Conservation (phyloP, 2,113 vertebrate species). For the Pyxicephalus adspersus region DNA sequence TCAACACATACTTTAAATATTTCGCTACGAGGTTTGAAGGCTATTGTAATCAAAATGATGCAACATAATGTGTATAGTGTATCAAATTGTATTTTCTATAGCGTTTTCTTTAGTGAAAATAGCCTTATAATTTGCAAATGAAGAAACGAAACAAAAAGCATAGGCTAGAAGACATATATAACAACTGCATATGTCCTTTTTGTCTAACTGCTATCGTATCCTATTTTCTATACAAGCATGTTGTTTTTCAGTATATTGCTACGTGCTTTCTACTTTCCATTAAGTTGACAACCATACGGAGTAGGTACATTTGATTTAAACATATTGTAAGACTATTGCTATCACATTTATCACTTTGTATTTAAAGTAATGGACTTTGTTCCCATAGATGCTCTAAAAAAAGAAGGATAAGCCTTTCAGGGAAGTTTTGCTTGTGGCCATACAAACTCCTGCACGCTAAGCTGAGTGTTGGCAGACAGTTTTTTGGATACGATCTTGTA, state of each 20-base stretch:
- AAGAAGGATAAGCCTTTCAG: slow-evolving; percentile 16
- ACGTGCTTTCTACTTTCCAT: background rate
- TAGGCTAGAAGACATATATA: background rate
- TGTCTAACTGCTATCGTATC: background rate
- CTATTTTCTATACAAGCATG: background rate
- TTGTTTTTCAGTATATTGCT: background rate
- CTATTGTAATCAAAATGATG: no score
- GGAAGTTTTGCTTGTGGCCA: slow-evolving; percentile 46
- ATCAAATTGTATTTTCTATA: no score
- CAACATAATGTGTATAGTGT: no score
- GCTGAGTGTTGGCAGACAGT: slow-evolving; percentile 55
- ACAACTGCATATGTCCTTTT: background rate
- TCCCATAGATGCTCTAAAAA: slow-evolving; percentile 2
- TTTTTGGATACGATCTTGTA: slow-evolving; percentile 57
- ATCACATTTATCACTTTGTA: slow-evolving; percentile 10
- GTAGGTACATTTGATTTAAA: background rate
- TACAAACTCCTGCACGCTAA: slow-evolving; percentile 57
- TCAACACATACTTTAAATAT: no score
- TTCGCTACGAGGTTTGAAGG: no score
- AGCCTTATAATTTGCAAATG: no score
- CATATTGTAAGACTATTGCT: background rate
- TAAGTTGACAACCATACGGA: background rate
- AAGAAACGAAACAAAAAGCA: no score
- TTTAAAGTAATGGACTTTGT: background rate
- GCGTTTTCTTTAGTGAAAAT: no score